Evolutionary conservation across 2,888 invertebrate genomes (phyloP), one percentile per base, ranked within the genome.

Genomic region (Ctenicera cuprea): DNA sequence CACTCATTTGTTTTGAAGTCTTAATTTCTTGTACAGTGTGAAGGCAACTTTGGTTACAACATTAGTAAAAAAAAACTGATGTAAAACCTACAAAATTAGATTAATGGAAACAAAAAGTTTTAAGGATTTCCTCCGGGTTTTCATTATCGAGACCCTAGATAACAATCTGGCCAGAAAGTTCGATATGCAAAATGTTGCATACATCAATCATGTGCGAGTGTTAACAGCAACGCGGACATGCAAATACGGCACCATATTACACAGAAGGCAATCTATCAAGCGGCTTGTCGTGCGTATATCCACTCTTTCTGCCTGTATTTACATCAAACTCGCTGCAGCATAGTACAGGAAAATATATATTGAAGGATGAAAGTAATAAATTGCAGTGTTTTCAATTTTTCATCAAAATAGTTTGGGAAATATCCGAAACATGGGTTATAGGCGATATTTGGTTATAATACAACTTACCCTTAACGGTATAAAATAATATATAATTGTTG

Each of bases 121-220:
- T 26, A 26, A 33, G 9, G 33, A 33, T 8, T 33, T 33, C 7
- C 33, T 33, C 33, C 33, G 1, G 8, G 5, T 26, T 3, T 9
- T 8, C 33, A 33, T 33, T 59, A 59, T 38, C 59, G 38, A 37
- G 11, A 59, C n/a, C 12, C 37, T 14, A 59, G 59, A 59, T 59
- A 59, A 59, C 16, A 67, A 67, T 57, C 67, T 62, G 45, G 52
- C 26, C 62, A 69, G 62, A 38, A 69, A 62, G 61, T 69, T 61
- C 61, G 61, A 69, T 69, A 73, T 73, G 72, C 67, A 73, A 73
- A 68, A 63, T 65, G 68, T 61, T 74, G 67, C 63, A 74, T 65
- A 70, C 76, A 77, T 77, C 77, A 77, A 77, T 77, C 77, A 77
- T 73, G 65, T 70, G 64, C 48, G 73, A 73, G 73, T 77, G 76